A percentile compares a stretch with the other conserved stretches of the same genome.
Evolutionary conservation across 2,888 invertebrate genomes (phyloP).

Genomic region (Drosophila lutescens): DNA sequence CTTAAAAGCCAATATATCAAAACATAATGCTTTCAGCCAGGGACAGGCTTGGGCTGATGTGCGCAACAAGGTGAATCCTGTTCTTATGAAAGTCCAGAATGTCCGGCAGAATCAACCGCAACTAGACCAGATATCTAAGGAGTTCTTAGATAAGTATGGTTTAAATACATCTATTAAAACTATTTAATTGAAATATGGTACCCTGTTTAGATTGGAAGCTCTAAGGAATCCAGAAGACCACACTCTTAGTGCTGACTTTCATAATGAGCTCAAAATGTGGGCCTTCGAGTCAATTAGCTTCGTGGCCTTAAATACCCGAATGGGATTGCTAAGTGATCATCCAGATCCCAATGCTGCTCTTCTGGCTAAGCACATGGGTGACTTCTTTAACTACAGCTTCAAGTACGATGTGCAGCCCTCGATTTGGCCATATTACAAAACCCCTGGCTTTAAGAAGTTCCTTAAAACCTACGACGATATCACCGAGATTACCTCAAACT

Average conservation of each 20-base stretch:
- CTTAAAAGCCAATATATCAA: background rate
- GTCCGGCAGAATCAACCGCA: constrained; percentile 72
- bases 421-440: constrained; percentile 78
- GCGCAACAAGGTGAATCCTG: constrained; percentile 86
- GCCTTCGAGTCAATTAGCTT: constrained; percentile 85
- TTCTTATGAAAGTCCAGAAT: constrained; percentile 80
- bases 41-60: constrained; percentile 88
- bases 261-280: constrained; percentile 86
- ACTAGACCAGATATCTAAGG: constrained; percentile 76
- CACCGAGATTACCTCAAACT: constrained; percentile 77
- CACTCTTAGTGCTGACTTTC: constrained; percentile 82
- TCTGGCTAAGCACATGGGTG: constrained; percentile 66
- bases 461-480: constrained; percentile 76
- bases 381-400: constrained; percentile 73
- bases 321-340: constrained; percentile 67
- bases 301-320: constrained; percentile 82
- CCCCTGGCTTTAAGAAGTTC: constrained; percentile 75
- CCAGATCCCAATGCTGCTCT: constrained; percentile 67
- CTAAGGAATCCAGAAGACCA: constrained; percentile 60
- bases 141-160: constrained; percentile 75
- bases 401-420: constrained; percentile 81
- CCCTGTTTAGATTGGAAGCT: constrained; percentile 61
- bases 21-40: constrained; percentile 83
- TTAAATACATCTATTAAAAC: fast-evolving
- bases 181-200: background rate